Evolutionary conservation across 2,888 invertebrate genomes (phyloP), one percentile per base, ranked within the genome.

Genomic region (Xiphydria camelus): DNA sequence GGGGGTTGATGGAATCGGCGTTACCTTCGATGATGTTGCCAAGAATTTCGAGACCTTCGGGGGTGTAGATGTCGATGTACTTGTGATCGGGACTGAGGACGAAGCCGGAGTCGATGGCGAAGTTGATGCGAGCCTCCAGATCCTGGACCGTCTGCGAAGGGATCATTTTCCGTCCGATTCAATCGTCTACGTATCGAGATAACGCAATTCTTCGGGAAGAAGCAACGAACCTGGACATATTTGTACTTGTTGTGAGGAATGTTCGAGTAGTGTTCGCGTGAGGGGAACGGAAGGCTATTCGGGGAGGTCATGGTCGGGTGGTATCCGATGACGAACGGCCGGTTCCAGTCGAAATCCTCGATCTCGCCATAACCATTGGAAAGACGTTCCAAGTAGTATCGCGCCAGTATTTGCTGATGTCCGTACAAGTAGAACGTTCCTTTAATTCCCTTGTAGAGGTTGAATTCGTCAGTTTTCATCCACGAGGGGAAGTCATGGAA

Each of bases 321-420:
- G 51, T 83, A 85, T 18, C 80, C 77, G 38, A 75, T 70, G 46
- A 77, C 67, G 33, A 78, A 60, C 39, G 76, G 64, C 29, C 74
- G 58, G 58, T 78, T 70, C 78, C 78, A 83, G 53, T 78, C 72
- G 53, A 83, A 75, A 23, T 79, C 78, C 7, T 81, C 78, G 50
- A 84, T 81, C 31, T 80, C 78, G 15, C 82, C 82, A 42, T 84
- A 65, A 12, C 80, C 82, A 51, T 84, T 82, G 23, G 83, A 78
- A 43, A 83, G 72, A 70, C 86, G 82, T 64, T 86, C 85, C 67
- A 85, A 72, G 63, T 82, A 82, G 77, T 83, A 86, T 61, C 85
- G 83, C 51, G 84, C 82, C 52, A 84, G 62, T n/a, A 85, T 62
- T 70, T 85, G 84, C 64, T 85, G 83, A 62, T 85, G 82, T 68